Conservation (phyloP, 2,888 invertebrate species). For the Phrixothrix hirtus region DNA sequence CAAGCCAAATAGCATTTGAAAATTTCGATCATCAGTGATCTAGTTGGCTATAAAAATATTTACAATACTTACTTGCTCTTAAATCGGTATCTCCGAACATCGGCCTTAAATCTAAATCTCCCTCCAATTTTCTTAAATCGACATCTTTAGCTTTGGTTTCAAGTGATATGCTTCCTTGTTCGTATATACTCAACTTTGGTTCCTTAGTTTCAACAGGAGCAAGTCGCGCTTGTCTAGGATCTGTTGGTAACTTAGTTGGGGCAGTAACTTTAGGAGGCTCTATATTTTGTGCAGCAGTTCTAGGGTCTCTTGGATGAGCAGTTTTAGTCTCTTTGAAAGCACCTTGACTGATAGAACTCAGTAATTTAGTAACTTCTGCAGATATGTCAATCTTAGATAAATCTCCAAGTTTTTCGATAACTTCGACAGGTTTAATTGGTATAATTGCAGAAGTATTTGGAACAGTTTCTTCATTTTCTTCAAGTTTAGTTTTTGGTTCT, state of each 20-base stretch:
- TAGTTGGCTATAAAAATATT: too few relatives aligned
- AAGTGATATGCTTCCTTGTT: conserved; percentile 62
- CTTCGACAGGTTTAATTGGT: conserved; percentile 60
- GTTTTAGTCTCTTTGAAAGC: conserved; percentile 12
- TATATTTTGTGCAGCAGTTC: conserved; percentile 17
- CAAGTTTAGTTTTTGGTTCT: conserved; percentile 43
- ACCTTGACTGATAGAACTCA: conserved; percentile 60
- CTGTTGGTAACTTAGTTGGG: too few relatives aligned
- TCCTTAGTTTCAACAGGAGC: conserved; percentile 42
- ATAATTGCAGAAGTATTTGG: conserved; percentile 20
- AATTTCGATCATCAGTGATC: too few relatives aligned
- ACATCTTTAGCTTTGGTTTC: conserved; percentile 59
- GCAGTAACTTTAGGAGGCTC: conserved; percentile 26
- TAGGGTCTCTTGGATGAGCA: conserved; percentile 32
- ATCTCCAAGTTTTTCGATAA: conserved; percentile 69
- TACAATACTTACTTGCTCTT: conserved; percentile 50
- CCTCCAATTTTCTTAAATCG: conserved; percentile 55
- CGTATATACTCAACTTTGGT: conserved; percentile 62
- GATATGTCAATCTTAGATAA: conserved; percentile 75
- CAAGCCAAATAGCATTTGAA: too few relatives aligned
- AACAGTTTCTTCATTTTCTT: conserved; percentile 36
- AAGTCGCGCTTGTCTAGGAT: conserved; percentile 38
- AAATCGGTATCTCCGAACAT: conserved; percentile 71
- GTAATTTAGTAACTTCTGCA: conserved; percentile 70
- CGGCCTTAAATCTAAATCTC: conserved; percentile 60